Conservation (phyloP, 2,113 vertebrate species). For the Hippotragus niger region DNA sequence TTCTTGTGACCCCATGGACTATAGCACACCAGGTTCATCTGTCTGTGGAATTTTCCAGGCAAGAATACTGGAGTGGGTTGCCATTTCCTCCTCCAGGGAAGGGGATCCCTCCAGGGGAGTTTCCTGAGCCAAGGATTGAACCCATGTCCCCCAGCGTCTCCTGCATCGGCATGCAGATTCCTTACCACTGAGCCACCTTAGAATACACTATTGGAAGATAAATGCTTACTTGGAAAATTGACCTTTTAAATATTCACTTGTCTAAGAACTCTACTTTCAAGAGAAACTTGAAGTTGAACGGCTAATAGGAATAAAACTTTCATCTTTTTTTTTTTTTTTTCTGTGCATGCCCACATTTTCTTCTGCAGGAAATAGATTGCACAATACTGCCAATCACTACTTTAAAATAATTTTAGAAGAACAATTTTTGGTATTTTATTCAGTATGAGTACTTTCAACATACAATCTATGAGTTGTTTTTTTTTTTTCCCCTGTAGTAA, state of each 20-base stretch:
- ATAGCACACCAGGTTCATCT: not conserved
- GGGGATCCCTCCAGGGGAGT: not conserved
- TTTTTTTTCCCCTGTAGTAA: fast-evolving
- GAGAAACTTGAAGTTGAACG: not conserved
- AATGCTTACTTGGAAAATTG: not conserved
- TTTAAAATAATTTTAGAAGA: not conserved
- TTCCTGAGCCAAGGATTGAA: not conserved
- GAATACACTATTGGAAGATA: not conserved
- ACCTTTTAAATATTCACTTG: not conserved
- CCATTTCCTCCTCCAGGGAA: not conserved
- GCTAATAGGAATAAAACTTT: conserved; percentile 14
- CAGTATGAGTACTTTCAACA: not conserved
- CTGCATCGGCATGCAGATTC: not conserved
- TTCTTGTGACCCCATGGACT: not conserved
- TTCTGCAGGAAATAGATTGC: not conserved
- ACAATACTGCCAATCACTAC: not conserved
- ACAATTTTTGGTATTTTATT: not conserved
- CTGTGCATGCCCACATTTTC: not conserved
- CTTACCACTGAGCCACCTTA: not conserved
- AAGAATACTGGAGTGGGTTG: not conserved
- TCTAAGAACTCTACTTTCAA: not conserved
- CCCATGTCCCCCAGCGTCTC: not conserved
- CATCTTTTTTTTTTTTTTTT: not conserved
- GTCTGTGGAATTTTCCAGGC: not conserved
- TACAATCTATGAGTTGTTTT: not conserved